A percentile compares a stretch with the other conserved stretches of the same genome.
Evolutionary conservation across 2,888 invertebrate genomes (phyloP).

Genomic region (Microdon myrmicae): DNA sequence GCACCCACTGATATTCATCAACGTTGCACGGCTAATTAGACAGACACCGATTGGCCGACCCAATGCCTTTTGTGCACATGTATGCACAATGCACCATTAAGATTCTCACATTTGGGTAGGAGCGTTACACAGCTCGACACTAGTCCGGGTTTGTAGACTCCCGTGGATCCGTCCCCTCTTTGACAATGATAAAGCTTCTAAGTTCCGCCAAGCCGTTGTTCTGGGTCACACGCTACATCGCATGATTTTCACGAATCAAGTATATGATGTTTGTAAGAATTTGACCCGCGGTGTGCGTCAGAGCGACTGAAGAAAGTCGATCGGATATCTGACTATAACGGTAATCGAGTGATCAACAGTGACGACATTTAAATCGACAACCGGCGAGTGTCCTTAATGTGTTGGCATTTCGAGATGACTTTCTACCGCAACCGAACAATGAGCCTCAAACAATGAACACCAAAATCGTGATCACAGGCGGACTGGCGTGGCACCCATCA

Average conservation of each 20-base stretch:
- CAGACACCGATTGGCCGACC: slow-evolving; percentile 41
- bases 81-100: slow-evolving; percentile 15
- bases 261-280: slow-evolving; percentile 36
- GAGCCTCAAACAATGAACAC: slow-evolving; percentile 43
- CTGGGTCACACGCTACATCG: slow-evolving; percentile 34
- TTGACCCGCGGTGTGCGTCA: slow-evolving; percentile 27
- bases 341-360: slow-evolving; percentile 1
- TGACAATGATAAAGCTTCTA: slow-evolving; percentile 16
- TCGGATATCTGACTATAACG: background rate
- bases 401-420: slow-evolving; percentile 46
- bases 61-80: slow-evolving; percentile 21
- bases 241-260: slow-evolving; percentile 34
- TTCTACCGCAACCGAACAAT: slow-evolving; percentile 23
- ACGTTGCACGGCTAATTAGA: slow-evolving; percentile 49
- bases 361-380: slow-evolving; percentile 33
- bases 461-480: slow-evolving; percentile 40
- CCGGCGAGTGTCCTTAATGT: slow-evolving; percentile 35
- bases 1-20: slow-evolving; percentile 27
- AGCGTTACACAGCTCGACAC: slow-evolving; percentile 38
- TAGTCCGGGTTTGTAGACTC: slow-evolving; percentile 33
- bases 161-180: slow-evolving; percentile 3
- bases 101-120: slow-evolving; percentile 29
- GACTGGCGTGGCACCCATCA: slow-evolving; percentile 43
- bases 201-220: slow-evolving; percentile 23
- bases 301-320: slow-evolving; percentile 23